A percentile compares a stretch with the other conserved stretches of the same genome.
phyloP scores from a whole-genome alignment of 2,888 invertebrate species.

The Cerastis leucographa region DNA sequence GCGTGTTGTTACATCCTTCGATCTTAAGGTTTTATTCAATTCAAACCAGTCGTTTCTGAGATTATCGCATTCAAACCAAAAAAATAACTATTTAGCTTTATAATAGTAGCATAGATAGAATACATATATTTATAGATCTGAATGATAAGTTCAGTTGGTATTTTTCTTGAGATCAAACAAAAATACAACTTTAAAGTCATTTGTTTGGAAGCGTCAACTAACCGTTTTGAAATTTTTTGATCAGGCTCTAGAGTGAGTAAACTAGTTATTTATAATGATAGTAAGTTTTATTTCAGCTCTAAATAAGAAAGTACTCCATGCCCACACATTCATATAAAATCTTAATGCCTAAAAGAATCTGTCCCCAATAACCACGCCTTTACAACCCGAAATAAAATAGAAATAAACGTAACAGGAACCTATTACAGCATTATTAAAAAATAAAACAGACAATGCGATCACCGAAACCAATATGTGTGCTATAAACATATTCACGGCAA shows the following conservation, averaged over 20 bases:
- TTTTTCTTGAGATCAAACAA: background rate
- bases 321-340: background rate
- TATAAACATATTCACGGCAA: slow-evolving; percentile 88
- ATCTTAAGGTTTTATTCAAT: too few relatives aligned
- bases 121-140: too few relatives aligned
- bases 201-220: too few relatives aligned
- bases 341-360: slow-evolving; percentile 1
- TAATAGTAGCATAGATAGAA: too few relatives aligned
- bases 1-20: too few relatives aligned
- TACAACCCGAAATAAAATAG: slow-evolving; percentile 53
- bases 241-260: too few relatives aligned
- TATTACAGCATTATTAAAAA: slow-evolving; percentile 65
- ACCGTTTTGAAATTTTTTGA: too few relatives aligned
- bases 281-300: background rate
- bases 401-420: slow-evolving; percentile 56
- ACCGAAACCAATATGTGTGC: slow-evolving; percentile 85
- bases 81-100: too few relatives aligned
- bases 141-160: background rate
- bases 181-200: background rate
- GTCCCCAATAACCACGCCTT: slow-evolving; percentile 27
- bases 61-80: too few relatives aligned
- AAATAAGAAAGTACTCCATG: too few relatives aligned
- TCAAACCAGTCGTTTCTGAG: too few relatives aligned
- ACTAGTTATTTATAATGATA: background rate
- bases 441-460: slow-evolving; percentile 74